Base-by-base conservation (phyloP, 1,140 invertebrate genomes). In the Meloidogyne hapla region DNA sequence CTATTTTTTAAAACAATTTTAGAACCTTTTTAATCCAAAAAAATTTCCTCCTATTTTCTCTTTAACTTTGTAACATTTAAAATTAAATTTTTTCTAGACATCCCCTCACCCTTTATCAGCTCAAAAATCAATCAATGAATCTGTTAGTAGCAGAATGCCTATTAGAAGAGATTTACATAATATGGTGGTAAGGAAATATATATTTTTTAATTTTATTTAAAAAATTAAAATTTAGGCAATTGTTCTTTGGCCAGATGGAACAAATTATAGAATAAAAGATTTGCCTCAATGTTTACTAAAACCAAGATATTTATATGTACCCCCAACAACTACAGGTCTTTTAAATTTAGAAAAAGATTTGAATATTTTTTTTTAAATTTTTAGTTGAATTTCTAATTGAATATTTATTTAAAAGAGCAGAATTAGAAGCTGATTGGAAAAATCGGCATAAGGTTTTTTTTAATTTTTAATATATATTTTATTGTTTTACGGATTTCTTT, bases 401-500 rank as follows among this genome's bases (percentile, higher is more conserved):
- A 56, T 73, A 73, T 63, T 63, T 73, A 15, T 73, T 61, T 21
- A 73, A 73, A 63, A 42, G 71, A 33, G 71, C 71, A 64, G 71
- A 73, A 73, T 56, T 64, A 15, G 71, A 73, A 33, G 42, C 71
- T 25, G 13, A n/a, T 10, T 61, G 56, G 71, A 73, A 70, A 28
- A 25, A 73, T 56, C 48, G 48, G 21, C 56, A 64, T 40, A 64
- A 63, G 56, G 71, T 73, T 42, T 15, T n/a, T 56, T 5, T 8
- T 8, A 56, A n/a, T n/a, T n/a, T 56, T 56, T 56, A 4, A 1
- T 21, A 6, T n/a, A 13, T 1, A 8, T 56, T 48, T 48, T 18
- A 18, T 48, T 48, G 18, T 18, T 48, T 18, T 18, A 18, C 40
- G 40, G 10, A 13, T 42, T 8, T 13, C 9, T 12, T 13, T 42